phyloP scores from a whole-genome alignment of 2,113 vertebrate species.

The Rhipidura dahli region DNA sequence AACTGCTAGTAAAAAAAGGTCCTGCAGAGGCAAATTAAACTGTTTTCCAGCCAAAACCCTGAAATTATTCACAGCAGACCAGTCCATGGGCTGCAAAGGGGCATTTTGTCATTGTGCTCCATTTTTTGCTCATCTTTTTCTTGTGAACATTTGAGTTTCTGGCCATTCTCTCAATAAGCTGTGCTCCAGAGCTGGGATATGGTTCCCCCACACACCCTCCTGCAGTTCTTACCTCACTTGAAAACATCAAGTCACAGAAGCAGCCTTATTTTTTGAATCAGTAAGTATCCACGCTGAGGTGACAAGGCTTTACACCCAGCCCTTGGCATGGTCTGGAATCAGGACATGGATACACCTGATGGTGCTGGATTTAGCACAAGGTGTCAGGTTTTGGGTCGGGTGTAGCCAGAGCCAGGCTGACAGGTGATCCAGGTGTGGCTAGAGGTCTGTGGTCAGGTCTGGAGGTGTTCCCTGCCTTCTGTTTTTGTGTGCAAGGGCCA shows the following conservation, averaged over 20 bases:
- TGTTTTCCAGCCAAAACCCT: neutral
- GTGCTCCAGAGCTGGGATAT: neutral
- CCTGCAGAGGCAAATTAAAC: constrained; percentile 14
- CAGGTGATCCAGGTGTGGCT: neutral
- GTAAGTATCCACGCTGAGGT: neutral
- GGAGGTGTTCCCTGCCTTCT: neutral
- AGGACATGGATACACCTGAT: neutral
- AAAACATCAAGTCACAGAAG: constrained; percentile 16
- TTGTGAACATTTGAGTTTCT: neutral
- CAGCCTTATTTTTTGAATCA: neutral
- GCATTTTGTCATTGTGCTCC: neutral
- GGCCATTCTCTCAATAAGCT: neutral
- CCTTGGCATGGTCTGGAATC: neutral
- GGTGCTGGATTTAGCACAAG: constrained; percentile 1
- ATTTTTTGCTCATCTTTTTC: neutral
- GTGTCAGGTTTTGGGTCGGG: neutral
- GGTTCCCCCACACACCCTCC: neutral
- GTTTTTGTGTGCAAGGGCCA: neutral
- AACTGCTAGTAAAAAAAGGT: neutral
- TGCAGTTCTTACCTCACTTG: neutral
- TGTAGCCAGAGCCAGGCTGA: neutral
- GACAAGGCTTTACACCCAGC: neutral
- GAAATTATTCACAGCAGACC: neutral
- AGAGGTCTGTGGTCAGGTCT: neutral
- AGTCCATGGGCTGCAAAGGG: neutral